Base-by-base conservation (phyloP, 92 coral and sea anemone species). In the Umimayanthus chanpuru region DNA sequence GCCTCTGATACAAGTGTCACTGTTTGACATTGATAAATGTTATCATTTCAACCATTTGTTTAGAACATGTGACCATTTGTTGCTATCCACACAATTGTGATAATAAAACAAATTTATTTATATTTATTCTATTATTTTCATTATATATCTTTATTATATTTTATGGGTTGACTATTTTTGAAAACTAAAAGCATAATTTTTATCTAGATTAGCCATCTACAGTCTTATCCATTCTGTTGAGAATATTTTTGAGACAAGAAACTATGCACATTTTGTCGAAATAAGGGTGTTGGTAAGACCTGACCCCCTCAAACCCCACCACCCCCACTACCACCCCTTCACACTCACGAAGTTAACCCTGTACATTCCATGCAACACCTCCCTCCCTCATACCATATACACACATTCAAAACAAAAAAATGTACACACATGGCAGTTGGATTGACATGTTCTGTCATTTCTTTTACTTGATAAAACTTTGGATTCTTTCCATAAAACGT, bases 1-100 rank as follows among this genome's bases (percentile, higher is more conserved):
- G 50, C 79, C 79, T 74, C 79, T 74, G 79, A 36, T 30, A 73
- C 44, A 73, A 73, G 77, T 73, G 20, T 73, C 49, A 73, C 47
- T 73, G 73, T 67, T 67, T 23, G 47, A 73, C 28, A 74, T 74
- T 74, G 79, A 74, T 74, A 74, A 36, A 12, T 32, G 2, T 36
- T 74, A 32, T 39, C 77, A 73, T 73, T 73, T 73, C 40, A 73
- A 74, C 39, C 58, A 38, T 74, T 74, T 74, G 50, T 74, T 74
- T 32, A 74, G 79, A 50, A 36, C 30, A 70, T 70, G 74, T 70
- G 74, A 23, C 74, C 18, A 26, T 38, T 74, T 74, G 50, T 39
- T 74, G 79, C 79, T 74, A 74, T 28, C 49, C 49, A 74, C 39
- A 74, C 79, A 74, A 14, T 74, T 74, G 39, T 50, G 39, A 74